Conservation (phyloP, 1,140 invertebrate species). For the Penaeus japonicus region DNA sequence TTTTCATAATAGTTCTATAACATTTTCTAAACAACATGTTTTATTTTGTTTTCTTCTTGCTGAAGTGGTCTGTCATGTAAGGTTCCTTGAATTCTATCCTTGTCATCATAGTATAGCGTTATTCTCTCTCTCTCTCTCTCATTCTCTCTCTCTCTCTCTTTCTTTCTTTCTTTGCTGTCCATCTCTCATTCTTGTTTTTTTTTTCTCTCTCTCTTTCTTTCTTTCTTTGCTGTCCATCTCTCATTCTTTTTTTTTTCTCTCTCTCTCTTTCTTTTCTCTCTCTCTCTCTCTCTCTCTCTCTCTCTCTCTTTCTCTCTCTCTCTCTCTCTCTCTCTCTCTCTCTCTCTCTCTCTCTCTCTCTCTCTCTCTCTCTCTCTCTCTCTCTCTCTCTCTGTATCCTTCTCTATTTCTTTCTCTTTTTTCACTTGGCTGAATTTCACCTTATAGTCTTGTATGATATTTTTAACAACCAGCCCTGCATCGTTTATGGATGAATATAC, state of each 20-base stretch:
- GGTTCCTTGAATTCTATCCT: neutral
- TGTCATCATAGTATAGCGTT: neutral
- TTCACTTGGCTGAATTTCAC: too few relatives aligned
- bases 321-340: neutral
- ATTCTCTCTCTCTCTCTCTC: neutral
- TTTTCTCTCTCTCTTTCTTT: neutral
- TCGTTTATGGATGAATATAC: slow-evolving; percentile 22
- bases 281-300: neutral
- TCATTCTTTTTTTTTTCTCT: neutral
- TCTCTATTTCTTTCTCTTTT: neutral
- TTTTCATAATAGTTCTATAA: too few relatives aligned
- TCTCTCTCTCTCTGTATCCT: neutral
- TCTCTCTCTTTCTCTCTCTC: neutral
- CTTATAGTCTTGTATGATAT: neutral
- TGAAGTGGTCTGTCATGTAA: neutral
- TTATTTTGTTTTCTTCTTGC: too few relatives aligned
- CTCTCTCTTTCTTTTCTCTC: neutral
- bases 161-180: neutral
- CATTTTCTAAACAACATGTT: too few relatives aligned
- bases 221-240: neutral
- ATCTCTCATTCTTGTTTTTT: neutral
- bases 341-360: neutral
- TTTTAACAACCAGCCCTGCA: neutral
- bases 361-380: neutral
- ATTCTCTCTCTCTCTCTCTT: neutral